phyloP scores from a whole-genome alignment of 2,888 invertebrate species.

The Brachylomia viminalis region DNA sequence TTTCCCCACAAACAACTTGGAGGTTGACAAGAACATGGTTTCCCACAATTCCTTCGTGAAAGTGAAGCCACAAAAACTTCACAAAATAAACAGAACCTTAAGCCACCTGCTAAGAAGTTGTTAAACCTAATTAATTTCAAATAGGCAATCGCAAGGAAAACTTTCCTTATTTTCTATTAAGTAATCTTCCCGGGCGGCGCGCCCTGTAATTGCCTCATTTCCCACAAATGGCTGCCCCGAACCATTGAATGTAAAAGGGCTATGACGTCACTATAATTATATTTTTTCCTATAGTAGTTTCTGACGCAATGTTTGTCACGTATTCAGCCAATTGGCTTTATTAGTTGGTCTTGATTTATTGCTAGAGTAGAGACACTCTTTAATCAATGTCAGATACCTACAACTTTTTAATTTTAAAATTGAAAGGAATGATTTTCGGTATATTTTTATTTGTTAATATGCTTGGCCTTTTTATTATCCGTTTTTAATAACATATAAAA shows the following conservation, averaged over 20 bases:
- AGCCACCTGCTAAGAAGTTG: constrained; percentile 38
- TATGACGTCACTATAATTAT: constrained; percentile 52
- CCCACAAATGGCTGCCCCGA: constrained; percentile 57
- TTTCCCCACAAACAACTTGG: background rate
- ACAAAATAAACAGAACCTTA: constrained; percentile 21
- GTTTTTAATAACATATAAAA: background rate
- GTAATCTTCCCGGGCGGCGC: constrained; percentile 50
- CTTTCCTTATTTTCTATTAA: constrained; percentile 67
- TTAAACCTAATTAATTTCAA: constrained; percentile 58
- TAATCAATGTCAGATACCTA: background rate
- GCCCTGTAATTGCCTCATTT: constrained; percentile 65
- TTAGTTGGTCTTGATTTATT: background rate
- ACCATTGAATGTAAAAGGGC: constrained; percentile 49
- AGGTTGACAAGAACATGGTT: background rate
- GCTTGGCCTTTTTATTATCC: background rate
- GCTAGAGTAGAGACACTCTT: background rate
- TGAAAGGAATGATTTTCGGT: no score
- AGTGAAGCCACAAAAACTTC: constrained; percentile 2
- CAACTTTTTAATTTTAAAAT: no score
- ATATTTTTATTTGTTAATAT: no score
- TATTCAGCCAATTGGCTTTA: constrained; percentile 50
- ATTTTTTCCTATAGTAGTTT: constrained; percentile 44
- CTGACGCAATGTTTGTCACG: constrained; percentile 38
- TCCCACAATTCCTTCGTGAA: constrained; percentile 12
- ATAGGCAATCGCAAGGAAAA: constrained; percentile 56